Evolutionary conservation across 1,140 invertebrate genomes (phyloP).

Genomic region (Trichogramma pretiosum): DNA sequence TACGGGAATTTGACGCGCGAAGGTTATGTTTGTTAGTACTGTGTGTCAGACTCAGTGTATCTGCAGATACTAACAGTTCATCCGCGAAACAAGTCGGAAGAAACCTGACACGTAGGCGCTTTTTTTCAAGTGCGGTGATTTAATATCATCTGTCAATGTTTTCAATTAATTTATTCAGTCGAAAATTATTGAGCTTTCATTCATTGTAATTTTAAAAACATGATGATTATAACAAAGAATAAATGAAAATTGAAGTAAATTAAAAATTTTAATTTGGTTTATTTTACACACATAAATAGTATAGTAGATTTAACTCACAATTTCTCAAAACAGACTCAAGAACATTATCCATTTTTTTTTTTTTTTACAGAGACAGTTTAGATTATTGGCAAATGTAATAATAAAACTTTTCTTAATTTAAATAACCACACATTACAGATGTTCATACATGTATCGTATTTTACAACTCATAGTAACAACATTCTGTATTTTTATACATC

Average conservation of each 20-base stretch:
- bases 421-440: constrained; percentile 10
- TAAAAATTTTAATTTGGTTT: constrained; percentile 21
- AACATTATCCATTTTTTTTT: constrained; percentile 1
- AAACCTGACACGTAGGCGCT: no score
- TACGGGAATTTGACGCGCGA: no score
- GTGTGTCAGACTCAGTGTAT: no score
- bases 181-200: no score
- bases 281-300: constrained; percentile 29
- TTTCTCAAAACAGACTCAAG: constrained; percentile 5
- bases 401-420: constrained; percentile 9
- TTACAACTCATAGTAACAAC: constrained; percentile 15
- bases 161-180: no score
- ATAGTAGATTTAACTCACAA: constrained; percentile 26
- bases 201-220: no score
- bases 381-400: constrained; percentile 5
- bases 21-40: no score
- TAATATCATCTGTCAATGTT: no score
- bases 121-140: no score
- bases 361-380: constrained; percentile 12
- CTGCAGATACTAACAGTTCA: no score
- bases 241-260: not conserved
- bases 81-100: no score
- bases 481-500: constrained; percentile 1
- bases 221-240: not conserved
- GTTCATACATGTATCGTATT: constrained; percentile 5